A percentile compares a stretch with the other conserved stretches of the same genome.
phyloP scores from a whole-genome alignment of 1,140 invertebrate genomes.

The Asobara japonica region DNA sequence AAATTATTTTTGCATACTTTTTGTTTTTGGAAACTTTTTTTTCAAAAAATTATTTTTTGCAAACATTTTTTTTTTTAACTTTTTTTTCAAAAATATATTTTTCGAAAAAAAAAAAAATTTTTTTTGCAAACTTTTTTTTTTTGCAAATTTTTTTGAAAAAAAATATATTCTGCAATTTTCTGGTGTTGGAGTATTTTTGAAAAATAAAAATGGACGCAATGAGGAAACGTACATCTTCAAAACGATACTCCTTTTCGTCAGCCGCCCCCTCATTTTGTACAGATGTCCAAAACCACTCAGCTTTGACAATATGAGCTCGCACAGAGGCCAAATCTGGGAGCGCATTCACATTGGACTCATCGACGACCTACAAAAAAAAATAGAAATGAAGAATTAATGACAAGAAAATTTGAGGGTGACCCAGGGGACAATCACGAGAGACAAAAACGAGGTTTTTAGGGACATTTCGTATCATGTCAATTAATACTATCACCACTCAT shows the following conservation, averaged over 20 bases:
- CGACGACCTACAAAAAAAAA: slow-evolving; percentile 74
- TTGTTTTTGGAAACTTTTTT: too few relatives aligned
- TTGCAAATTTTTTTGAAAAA: too few relatives aligned
- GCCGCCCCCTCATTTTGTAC: slow-evolving; percentile 95
- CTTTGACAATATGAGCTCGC: slow-evolving; percentile 81
- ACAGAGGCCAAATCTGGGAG: slow-evolving; percentile 72
- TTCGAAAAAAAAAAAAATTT: slow-evolving; percentile 25
- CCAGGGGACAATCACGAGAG: not conserved
- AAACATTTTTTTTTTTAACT: not conserved
- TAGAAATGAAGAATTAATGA: not conserved
- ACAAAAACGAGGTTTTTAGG: not conserved
- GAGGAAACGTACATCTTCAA: slow-evolving; percentile 78
- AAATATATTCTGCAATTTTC: too few relatives aligned
- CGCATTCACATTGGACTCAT: slow-evolving; percentile 77
- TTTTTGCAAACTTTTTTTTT: too few relatives aligned
- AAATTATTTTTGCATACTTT: too few relatives aligned
- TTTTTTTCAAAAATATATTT: slow-evolving; percentile 14
- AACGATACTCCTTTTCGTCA: slow-evolving; percentile 88
- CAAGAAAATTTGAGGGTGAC: not conserved
- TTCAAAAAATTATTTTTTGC: not conserved
- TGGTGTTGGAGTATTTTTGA: not conserved
- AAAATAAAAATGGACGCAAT: too few relatives aligned
- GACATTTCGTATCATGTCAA: not conserved
- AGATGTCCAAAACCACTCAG: slow-evolving; percentile 97
- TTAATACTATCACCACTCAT: not conserved